These are phyloP conservation scores for Monoplex corrugatus DNA, from an alignment of 2,888 invertebrate genomes.

Conservation along the genomic window DNA sequence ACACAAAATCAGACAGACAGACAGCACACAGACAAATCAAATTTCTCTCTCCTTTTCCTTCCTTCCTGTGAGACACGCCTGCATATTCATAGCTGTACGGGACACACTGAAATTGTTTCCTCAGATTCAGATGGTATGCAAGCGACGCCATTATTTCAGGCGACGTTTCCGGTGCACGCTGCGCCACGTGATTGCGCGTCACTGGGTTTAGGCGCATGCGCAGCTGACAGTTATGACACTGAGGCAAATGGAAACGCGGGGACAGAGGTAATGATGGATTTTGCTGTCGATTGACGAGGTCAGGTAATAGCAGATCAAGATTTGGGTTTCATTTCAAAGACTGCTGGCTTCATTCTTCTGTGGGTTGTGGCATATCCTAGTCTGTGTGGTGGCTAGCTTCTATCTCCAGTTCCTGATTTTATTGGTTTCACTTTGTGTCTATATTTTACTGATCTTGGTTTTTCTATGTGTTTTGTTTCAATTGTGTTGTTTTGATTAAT, in stretches of 20 bases:
- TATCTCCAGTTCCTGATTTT: neutral
- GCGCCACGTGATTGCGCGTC: conserved; percentile 26
- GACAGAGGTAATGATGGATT: conserved; percentile 47
- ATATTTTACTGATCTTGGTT: neutral
- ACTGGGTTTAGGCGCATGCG: conserved; percentile 36
- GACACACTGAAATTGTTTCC: conserved; percentile 27
- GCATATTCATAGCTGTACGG: conserved; percentile 45
- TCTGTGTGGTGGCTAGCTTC: no score
- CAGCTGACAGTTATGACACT: conserved; percentile 45
- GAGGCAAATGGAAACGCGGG: conserved; percentile 31
- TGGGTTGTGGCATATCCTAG: neutral
- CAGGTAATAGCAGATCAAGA: conserved; percentile 35
- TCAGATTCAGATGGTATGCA: conserved; percentile 4
- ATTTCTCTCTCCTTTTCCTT: neutral
- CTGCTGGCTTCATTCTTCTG: conserved; percentile 18
- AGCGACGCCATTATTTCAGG: neutral
- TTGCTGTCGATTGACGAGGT: conserved; percentile 33
- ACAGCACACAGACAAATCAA: neutral
- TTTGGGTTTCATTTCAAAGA: conserved; percentile 38
- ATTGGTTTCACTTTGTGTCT: neutral
- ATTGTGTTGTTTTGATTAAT: neutral
- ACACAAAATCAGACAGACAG: no score
- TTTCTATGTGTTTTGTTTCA: neutral
- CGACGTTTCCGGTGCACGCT: neutral
- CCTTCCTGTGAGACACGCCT: neutral